Conservation (phyloP, 2,113 vertebrate species). For the Chamaetylas fuelleborni region DNA sequence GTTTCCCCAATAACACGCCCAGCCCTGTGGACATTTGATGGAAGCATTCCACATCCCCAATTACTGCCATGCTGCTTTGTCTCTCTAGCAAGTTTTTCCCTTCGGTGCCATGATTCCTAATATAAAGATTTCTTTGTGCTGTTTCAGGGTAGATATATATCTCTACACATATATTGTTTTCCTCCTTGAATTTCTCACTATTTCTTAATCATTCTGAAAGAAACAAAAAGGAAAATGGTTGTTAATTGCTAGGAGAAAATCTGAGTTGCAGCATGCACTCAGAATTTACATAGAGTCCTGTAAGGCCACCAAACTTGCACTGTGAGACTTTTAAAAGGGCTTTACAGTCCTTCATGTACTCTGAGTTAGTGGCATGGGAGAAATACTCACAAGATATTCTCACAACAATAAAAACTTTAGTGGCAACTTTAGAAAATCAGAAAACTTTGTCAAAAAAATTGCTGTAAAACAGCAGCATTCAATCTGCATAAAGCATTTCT, state of each 20-base stretch:
- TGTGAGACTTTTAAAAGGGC: not conserved
- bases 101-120: not conserved
- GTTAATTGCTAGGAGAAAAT: not conserved
- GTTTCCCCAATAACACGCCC: not conserved
- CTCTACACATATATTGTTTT: not conserved
- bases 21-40: not conserved
- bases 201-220: not conserved
- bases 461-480: not conserved
- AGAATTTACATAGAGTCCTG: not conserved
- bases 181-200: not conserved
- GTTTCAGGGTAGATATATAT: not conserved
- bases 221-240: not conserved
- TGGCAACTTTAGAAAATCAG: not conserved
- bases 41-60: not conserved
- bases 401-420: not conserved
- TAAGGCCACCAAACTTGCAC: accelerated
- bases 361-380: not conserved
- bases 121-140: not conserved
- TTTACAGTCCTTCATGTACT: not conserved
- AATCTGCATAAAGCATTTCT: not conserved
- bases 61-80: not conserved
- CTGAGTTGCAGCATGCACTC: not conserved
- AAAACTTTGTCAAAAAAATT: not conserved
- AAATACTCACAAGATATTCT: not conserved
- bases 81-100: not conserved